Evolutionary conservation across 1,140 invertebrate species (phyloP), one percentile per base, ranked within the genome.

Genomic region (Drosophila ercepeae): DNA sequence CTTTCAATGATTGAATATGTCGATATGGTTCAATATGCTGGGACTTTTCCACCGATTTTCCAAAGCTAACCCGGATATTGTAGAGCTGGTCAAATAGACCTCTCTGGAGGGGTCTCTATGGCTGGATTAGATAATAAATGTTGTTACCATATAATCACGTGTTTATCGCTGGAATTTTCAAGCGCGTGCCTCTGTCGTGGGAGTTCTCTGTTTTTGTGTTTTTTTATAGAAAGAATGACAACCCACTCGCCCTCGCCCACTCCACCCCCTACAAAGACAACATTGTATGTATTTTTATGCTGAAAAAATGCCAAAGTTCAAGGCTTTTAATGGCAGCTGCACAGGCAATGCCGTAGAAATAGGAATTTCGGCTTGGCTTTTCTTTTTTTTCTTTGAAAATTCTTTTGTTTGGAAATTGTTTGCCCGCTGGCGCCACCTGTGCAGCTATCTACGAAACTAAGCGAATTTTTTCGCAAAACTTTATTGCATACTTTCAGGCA

Each of bases 101-200:
- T 46, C 44, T 34, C 34, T 4, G 18, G 36, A 27, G 64, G 27
- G 29, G 32, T 41, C 42, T 54, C 41, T 76, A n/a, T n/a, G n/a
- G 36, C 0, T 51, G 67, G 68, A 77, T 58, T 55, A 60, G 65
- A 58, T 70, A 42, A 39, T 39, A 7, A 42, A 39, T 57, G 59
- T 29, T 18, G 50, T 57, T 58, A 50, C 39, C 45, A 84, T 69
- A 74, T 50, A 86, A 88, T 88, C 81, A 86, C 81, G 82, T 86
- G 81, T 81, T 88, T 81, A 86, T 86, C 76, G 42, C 49, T 74
- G 76, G 82, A 73, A 88, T 83, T 77, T 69, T 41, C 48, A 77
- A 70, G 81, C 82, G 81, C 82, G 82, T 84, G 82, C 51, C 81
- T 58, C 34, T 42, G 46, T 41, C 41, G 61, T 84, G 79, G 65